Evolutionary conservation across 1,140 invertebrate species (phyloP), one percentile per base, ranked within the genome.

Genomic region (Lucilia sericata): DNA sequence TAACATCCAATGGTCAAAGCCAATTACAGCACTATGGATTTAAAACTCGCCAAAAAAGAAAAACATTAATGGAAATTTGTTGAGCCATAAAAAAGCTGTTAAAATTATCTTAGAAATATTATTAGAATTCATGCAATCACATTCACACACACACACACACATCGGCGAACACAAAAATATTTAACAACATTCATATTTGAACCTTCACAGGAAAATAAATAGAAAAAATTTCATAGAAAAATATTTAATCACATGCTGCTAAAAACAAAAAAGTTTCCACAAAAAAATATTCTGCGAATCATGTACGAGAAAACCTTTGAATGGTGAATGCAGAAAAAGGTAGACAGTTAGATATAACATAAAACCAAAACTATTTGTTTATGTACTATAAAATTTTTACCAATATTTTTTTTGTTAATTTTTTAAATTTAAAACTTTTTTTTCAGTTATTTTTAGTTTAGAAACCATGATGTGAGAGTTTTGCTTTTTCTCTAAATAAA

Each of bases 171-270:
- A 30, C 25, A 30, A 3, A 30, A 2, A 30, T 3, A 30, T 30
- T 30, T 30, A 30, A 30, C 25, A 55, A 55, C 51, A 55, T 55
- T 55, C 17, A 55, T 30, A 30, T n/a, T 55, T 55, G 0, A 70
- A 70, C 7, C 19, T 70, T 70, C 9, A 70, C 12, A 70, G n/a
- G 21, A 70, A 70, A 70, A 21, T 2, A 21, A 19, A 70, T n/a
- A 65, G 60, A 65, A 65, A 65, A 65, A 65, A 65, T 30, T 60
- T 70, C 51, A n/a, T 12, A 14, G 51, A 55, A 55, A 55, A 55
- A 60, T n/a, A 60, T 60, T 60, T 21, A 70, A 70, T 70, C 65
- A 70, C 65, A 70, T 70, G 65, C 65, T 70, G 65, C 19, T 70
- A 70, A 19, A 70, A 70, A 10, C 25, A 30, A 30, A 30, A 30